Conservation (phyloP, 2,113 vertebrate genomes). For the Halcyon senegalensis region DNA sequence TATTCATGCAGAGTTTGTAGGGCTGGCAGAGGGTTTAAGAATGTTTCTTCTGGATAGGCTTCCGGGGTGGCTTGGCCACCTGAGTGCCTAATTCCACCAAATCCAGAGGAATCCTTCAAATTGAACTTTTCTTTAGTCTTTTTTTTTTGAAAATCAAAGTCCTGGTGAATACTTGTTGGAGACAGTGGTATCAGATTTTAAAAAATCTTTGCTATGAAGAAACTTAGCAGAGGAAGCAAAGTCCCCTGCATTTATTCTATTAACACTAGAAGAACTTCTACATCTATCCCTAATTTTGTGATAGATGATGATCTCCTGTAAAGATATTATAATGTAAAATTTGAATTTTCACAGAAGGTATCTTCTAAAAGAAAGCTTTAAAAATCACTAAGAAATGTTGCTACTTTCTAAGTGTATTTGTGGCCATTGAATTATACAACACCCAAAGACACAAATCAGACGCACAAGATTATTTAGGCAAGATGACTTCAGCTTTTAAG, state of each 20-base stretch:
- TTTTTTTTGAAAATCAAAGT: background rate
- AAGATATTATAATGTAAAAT: background rate
- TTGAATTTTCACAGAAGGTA: background rate
- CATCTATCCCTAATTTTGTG: background rate
- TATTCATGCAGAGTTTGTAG: no score
- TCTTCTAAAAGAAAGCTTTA: background rate
- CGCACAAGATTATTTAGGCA: background rate
- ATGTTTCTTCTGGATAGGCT: background rate
- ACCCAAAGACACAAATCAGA: background rate
- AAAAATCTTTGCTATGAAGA: background rate
- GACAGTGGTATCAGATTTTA: background rate
- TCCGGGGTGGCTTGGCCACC: background rate
- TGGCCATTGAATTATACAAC: background rate
- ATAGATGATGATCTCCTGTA: background rate
- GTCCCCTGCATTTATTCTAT: background rate
- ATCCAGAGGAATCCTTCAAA: background rate
- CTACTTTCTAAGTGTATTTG: background rate
- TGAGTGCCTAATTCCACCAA: background rate
- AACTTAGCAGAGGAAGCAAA: background rate
- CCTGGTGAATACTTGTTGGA: background rate
- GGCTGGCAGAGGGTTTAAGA: background rate
- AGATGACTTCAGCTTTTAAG: background rate
- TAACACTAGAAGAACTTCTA: background rate
- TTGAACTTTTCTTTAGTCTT: background rate
- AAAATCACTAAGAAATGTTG: background rate